phyloP scores from a whole-genome alignment of 2,113 vertebrate genomes.

The Caranx ignobilis region DNA sequence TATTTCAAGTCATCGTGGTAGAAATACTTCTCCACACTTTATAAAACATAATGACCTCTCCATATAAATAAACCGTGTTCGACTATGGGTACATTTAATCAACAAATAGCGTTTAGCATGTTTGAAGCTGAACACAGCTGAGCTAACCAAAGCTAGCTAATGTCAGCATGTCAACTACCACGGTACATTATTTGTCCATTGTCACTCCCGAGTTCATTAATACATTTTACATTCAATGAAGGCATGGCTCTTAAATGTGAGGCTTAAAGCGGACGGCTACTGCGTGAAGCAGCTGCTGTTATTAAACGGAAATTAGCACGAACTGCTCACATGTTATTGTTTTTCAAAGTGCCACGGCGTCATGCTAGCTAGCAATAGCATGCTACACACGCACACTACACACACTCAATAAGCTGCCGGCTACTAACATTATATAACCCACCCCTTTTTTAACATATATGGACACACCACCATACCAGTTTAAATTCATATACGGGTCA shows the following conservation, averaged over 20 bases:
- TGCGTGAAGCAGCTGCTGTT: rapidly evolving
- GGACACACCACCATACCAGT: not conserved
- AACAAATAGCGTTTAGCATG: not conserved
- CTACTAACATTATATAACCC: not conserved
- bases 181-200: not conserved
- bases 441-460: not conserved
- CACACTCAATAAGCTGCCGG: not conserved
- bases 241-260: rapidly evolving
- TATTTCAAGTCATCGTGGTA: not conserved
- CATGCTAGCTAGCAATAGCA: slow-evolving; percentile 43
- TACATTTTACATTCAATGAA: not conserved
- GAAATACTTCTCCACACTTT: not conserved
- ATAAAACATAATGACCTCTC: not conserved
- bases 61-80: not conserved
- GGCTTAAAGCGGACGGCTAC: rapidly evolving
- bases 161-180: slow-evolving; percentile 5
- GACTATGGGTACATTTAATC: too few relatives aligned
- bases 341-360: slow-evolving; percentile 59
- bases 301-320: not conserved
- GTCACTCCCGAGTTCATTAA: slow-evolving; percentile 7
- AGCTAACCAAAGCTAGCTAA: slow-evolving; percentile 10
- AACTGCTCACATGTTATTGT: slow-evolving; percentile 17
- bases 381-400: not conserved
- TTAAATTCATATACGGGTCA: not conserved
- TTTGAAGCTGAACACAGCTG: not conserved